Percentiles rank a stretch among this genome's conserved stretches.
These are phyloP conservation scores for Platichthys flesus DNA, from an alignment of 2,113 vertebrate species.

Conservation along the genomic window DNA sequence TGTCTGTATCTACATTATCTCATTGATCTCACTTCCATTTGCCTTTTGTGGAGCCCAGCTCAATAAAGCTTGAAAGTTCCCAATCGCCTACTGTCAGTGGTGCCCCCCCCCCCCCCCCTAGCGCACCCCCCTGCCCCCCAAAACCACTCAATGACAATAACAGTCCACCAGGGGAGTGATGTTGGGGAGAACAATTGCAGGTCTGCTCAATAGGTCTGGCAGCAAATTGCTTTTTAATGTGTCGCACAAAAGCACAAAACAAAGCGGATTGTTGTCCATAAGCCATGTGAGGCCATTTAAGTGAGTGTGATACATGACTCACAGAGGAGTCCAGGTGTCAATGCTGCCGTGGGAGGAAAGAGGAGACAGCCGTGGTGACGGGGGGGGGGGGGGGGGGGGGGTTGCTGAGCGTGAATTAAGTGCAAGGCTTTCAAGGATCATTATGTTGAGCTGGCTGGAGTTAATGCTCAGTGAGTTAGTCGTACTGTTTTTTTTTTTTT, in stretches of 20 bases:
- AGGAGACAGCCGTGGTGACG: conserved; percentile 27
- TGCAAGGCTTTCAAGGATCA: conserved; percentile 21
- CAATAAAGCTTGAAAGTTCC: conserved; percentile 73
- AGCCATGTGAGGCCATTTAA: conserved; percentile 89
- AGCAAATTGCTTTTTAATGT: conserved; percentile 87
- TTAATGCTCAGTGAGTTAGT: conserved; percentile 3
- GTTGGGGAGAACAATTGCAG: conserved; percentile 65
- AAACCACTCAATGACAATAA: conserved; percentile 75
- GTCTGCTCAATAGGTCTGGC: conserved; percentile 78
- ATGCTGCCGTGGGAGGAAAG: conserved; percentile 51
- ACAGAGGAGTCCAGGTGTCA: conserved; percentile 83
- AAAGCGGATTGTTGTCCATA: conserved; percentile 88
- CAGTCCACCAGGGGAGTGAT: conserved; percentile 76
- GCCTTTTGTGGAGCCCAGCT: conserved; percentile 62
- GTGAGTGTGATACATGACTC: conserved; percentile 89
- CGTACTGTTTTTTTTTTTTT: background rate
- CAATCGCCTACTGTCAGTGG: conserved; percentile 54
- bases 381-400: conserved; percentile 23
- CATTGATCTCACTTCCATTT: conserved; percentile 45
- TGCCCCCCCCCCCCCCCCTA: background rate
- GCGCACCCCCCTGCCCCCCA: background rate
- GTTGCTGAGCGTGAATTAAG: conserved; percentile 50
- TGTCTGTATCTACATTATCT: conserved; percentile 25
- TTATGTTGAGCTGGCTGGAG: conserved; percentile 8
- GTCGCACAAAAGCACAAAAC: conserved; percentile 84